Conservation (phyloP, 2,888 invertebrate genomes). For the Philonicus albiceps region DNA sequence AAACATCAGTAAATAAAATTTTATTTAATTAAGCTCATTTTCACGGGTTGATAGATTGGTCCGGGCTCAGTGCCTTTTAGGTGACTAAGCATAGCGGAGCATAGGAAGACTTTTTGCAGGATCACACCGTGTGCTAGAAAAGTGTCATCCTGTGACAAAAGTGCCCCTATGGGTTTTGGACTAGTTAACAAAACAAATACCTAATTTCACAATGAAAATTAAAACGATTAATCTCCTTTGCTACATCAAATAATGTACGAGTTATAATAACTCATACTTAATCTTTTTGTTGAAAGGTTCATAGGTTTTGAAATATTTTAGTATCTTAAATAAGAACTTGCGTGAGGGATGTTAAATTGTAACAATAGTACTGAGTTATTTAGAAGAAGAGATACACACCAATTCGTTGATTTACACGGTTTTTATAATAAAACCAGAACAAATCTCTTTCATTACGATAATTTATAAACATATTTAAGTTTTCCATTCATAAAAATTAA, state of each 20-base stretch:
- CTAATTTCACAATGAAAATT: not conserved
- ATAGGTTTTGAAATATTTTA: too few species aligned
- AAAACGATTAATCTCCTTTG: not conserved
- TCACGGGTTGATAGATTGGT: slow-evolving; percentile 31
- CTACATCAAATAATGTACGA: not conserved
- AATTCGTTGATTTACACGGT: too few species aligned
- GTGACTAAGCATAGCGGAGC: not conserved
- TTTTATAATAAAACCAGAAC: too few species aligned
- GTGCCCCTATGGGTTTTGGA: not conserved
- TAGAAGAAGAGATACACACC: too few species aligned
- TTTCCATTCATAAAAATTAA: too few species aligned
- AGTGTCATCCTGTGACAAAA: not conserved
- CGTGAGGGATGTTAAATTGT: too few species aligned
- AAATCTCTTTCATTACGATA: too few species aligned
- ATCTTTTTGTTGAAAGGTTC: too few species aligned
- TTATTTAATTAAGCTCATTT: slow-evolving; percentile 25
- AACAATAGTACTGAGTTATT: too few species aligned
- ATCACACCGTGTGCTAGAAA: not conserved
- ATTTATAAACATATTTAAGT: too few species aligned
- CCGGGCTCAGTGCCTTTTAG: not conserved
- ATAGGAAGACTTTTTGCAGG: not conserved
- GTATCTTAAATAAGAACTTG: too few species aligned
- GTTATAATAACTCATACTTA: too few species aligned
- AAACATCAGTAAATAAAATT: slow-evolving; percentile 35
- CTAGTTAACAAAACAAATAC: not conserved